A percentile compares a stretch with the other conserved stretches of the same genome.
Conservation (phyloP, 1,140 invertebrate genomes). For the Diorhabda carinulata region DNA sequence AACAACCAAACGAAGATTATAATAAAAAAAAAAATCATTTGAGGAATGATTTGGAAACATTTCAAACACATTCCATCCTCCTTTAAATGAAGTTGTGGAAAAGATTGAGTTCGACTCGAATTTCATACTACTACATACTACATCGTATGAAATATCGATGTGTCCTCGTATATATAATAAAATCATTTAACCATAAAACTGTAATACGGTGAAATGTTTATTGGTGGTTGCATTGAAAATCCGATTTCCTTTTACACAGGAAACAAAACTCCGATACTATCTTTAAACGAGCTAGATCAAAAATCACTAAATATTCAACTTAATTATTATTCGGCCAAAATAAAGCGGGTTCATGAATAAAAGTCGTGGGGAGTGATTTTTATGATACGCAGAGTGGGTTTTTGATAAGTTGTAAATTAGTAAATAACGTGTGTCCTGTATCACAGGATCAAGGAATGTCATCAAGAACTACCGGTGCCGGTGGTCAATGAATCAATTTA, state of each 20-base stretch:
- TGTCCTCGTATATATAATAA: not conserved
- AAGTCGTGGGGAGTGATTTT: not conserved
- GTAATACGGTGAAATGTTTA: conserved; percentile 11
- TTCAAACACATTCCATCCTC: no score
- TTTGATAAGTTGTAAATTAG: not conserved
- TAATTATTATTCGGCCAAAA: not conserved
- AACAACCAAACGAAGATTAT: no score
- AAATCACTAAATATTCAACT: conserved; percentile 25
- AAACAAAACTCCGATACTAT: conserved; percentile 20
- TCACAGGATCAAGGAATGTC: no score
- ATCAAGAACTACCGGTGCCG: no score
- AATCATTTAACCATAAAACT: not conserved
- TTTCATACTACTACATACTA: no score
- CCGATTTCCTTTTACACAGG: conserved; percentile 21
- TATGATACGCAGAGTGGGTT: not conserved
- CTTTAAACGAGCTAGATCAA: conserved; percentile 20
- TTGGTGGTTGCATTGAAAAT: conserved; percentile 18
- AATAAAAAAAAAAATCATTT: no score
- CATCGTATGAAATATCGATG: not conserved
- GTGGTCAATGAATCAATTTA: no score
- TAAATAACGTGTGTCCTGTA: not conserved
- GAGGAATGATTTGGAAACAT: no score
- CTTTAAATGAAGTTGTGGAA: no score
- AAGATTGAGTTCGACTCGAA: no score
- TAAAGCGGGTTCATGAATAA: not conserved